A percentile compares a stretch with the other conserved stretches of the same genome.
These are phyloP conservation scores for Brassicogethes aeneus DNA, from an alignment of 2,888 invertebrate genomes.

Conservation along the genomic window DNA sequence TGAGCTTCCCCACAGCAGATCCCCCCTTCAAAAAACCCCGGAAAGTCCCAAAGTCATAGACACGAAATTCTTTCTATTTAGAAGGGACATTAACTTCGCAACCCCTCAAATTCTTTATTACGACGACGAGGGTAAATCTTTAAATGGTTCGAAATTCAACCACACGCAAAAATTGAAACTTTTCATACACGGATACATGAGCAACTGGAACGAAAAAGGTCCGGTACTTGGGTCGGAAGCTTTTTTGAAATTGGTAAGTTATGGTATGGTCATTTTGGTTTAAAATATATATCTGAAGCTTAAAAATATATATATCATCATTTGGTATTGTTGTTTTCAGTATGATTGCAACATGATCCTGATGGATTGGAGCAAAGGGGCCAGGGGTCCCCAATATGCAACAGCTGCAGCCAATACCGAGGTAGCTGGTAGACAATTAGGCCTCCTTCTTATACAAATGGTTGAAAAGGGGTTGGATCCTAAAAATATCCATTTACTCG, in stretches of 20 bases:
- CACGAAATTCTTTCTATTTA: slow-evolving; percentile 47
- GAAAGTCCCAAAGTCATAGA: slow-evolving; percentile 46
- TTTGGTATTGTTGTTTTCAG: slow-evolving; percentile 28
- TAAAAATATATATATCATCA: not conserved
- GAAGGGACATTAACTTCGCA: slow-evolving; percentile 35
- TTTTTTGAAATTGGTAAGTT: slow-evolving; percentile 45
- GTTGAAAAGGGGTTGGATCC: slow-evolving; percentile 41
- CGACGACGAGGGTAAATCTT: slow-evolving; percentile 41
- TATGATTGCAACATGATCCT: slow-evolving; percentile 47
- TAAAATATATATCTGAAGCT: not conserved
- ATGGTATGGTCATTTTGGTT: not conserved
- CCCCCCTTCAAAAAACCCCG: slow-evolving; percentile 46
- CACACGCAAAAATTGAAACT: slow-evolving; percentile 42
- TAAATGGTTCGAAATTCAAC: slow-evolving; percentile 42
- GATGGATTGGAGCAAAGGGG: slow-evolving; percentile 50
- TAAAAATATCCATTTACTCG: slow-evolving; percentile 44
- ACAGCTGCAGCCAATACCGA: slow-evolving; percentile 52
- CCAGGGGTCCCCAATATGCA: slow-evolving; percentile 46
- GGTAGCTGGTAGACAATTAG: slow-evolving; percentile 49
- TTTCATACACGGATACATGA: slow-evolving; percentile 50
- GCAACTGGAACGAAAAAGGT: slow-evolving; percentile 45
- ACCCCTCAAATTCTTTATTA: slow-evolving; percentile 41
- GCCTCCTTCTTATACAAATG: slow-evolving; percentile 44
- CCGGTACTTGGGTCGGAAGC: slow-evolving; percentile 39
- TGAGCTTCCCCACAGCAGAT: slow-evolving; percentile 41